These are phyloP conservation scores for Astyanax mexicanus DNA, from an alignment of 2,797 vertebrate species.

Conservation along the genomic window DNA sequence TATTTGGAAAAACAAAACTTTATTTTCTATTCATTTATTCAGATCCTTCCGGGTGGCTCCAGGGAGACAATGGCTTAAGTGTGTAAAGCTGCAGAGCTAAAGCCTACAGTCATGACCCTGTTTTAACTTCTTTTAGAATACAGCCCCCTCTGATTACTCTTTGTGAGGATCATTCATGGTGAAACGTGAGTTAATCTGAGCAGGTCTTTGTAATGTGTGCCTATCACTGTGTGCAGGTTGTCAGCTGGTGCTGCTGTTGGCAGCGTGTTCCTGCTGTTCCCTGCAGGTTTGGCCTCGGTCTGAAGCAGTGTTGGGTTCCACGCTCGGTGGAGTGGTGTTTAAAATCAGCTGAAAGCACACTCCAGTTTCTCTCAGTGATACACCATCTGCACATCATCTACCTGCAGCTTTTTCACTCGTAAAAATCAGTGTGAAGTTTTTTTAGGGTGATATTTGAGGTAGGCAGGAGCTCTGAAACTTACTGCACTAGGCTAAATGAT, in stretches of 20 bases:
- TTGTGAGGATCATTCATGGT: neutral
- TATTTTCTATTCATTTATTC: no score
- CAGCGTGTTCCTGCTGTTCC: neutral
- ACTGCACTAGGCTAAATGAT: no score
- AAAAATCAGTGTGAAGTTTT: no score
- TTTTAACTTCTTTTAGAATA: no score
- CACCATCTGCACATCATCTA: neutral
- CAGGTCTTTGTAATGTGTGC: neutral
- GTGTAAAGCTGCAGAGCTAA: neutral
- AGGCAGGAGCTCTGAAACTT: no score
- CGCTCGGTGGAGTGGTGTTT: neutral
- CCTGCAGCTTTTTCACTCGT: neutral
- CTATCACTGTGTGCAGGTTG: neutral
- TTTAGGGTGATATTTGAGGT: no score
- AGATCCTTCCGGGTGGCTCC: no score
- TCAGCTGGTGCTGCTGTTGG: constrained; percentile 6
- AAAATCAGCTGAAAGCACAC: neutral
- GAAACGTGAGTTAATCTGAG: neutral
- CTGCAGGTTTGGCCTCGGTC: neutral
- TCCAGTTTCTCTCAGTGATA: neutral
- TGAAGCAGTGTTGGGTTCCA: neutral
- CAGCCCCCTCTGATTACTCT: neutral
- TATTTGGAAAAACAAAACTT: no score
- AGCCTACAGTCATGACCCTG: neutral
- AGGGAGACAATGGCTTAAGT: no score